Conservation (phyloP, 2,113 vertebrate genomes). For the Plotosus lineatus region DNA sequence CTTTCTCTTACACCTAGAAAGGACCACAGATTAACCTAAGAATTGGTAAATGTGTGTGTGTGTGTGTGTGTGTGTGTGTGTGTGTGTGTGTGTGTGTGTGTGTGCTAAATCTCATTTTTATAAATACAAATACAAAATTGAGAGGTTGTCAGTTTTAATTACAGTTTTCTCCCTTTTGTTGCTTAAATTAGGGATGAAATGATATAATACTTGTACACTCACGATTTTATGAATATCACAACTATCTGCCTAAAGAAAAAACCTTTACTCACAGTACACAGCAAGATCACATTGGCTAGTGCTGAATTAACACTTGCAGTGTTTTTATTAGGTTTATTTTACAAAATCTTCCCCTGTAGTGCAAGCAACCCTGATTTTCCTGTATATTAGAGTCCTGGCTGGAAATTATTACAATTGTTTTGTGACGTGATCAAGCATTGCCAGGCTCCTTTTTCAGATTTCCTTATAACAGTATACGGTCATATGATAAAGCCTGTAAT, state of each 20-base stretch:
- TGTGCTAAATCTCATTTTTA: background rate
- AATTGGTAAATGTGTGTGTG: background rate
- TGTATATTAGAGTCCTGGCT: too few species aligned
- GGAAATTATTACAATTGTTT: too few species aligned
- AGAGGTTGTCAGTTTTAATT: background rate
- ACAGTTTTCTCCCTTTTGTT: background rate
- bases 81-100: too few species aligned
- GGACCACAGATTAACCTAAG: background rate
- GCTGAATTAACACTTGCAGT: background rate
- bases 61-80: too few species aligned
- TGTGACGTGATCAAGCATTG: background rate
- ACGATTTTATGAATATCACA: background rate
- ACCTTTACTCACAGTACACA: background rate
- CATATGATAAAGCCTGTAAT: background rate
- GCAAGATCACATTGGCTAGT: background rate
- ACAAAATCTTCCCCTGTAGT: background rate
- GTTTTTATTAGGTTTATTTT: background rate
- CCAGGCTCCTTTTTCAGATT: background rate
- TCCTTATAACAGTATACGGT: background rate
- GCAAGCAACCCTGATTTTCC: background rate
- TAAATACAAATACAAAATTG: slow-evolving; percentile 14
- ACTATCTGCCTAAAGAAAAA: background rate
- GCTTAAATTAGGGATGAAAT: background rate
- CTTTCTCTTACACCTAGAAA: background rate
- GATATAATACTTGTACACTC: background rate